Evolutionary conservation across 2,888 invertebrate species (phyloP).

Genomic region (Polyommatus iphigenia): DNA sequence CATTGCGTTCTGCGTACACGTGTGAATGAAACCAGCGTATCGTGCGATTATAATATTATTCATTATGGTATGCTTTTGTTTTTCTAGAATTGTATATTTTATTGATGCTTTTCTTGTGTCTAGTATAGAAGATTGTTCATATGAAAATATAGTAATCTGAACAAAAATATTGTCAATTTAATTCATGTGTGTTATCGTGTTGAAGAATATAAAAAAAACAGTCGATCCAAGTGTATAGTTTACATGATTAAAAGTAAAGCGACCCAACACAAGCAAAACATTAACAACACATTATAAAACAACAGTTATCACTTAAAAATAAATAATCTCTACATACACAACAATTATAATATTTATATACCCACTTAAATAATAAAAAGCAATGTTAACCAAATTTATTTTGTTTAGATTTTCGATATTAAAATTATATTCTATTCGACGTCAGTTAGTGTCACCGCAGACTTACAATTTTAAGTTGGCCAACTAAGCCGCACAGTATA

Average conservation of each 20-base stretch:
- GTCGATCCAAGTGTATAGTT: neutral
- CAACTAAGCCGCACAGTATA: too few relatives aligned
- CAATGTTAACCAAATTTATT: neutral
- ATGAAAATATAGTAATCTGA: neutral
- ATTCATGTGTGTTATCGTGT: neutral
- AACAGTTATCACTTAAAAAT: slow-evolving; percentile 10
- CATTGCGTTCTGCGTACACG: neutral
- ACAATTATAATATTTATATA: neutral
- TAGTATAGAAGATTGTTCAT: neutral
- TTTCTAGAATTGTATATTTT: neutral
- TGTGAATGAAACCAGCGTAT: neutral
- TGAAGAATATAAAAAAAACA: neutral
- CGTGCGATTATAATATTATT: slow-evolving; percentile 4
- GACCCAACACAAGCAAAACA: slow-evolving; percentile 18
- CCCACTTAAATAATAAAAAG: slow-evolving; percentile 1
- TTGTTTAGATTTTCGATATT: neutral
- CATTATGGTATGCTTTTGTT: slow-evolving; percentile 1
- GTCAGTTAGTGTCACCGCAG: too few relatives aligned
- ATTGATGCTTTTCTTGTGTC: slow-evolving; percentile 18
- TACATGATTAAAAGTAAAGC: slow-evolving; percentile 18
- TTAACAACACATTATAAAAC: slow-evolving; percentile 28
- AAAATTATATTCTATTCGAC: neutral
- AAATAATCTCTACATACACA: slow-evolving; percentile 4
- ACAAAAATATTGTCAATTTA: neutral
- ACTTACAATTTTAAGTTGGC: too few relatives aligned